Percentiles rank a stretch among this genome's conserved stretches.
Evolutionary conservation across 2,797 vertebrate genomes (phyloP).

Genomic region (Microcaecilia unicolor): DNA sequence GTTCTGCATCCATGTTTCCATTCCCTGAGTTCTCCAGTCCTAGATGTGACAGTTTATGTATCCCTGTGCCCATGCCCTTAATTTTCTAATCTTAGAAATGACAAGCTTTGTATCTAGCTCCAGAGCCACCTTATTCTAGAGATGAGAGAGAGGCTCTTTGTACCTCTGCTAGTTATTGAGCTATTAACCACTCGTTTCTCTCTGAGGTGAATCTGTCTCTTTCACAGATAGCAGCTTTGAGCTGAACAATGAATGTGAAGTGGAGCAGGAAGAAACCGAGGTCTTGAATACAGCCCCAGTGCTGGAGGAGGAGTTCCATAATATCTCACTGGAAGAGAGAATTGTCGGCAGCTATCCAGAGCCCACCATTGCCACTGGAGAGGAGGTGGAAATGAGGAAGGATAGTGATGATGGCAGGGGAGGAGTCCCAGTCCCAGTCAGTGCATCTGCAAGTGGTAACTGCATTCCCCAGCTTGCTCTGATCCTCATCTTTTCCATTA

Average conservation of each 20-base stretch:
- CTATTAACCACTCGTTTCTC: too few species aligned
- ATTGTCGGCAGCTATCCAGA: slow-evolving; percentile 14
- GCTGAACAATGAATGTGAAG: slow-evolving; percentile 28
- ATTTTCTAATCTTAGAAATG: too few species aligned
- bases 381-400: slow-evolving; percentile 16
- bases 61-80: too few species aligned
- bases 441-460: rapidly evolving
- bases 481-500: rapidly evolving
- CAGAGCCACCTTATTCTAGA: too few species aligned
- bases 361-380: slow-evolving; percentile 4
- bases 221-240: slow-evolving; percentile 32
- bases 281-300: slow-evolving; percentile 19
- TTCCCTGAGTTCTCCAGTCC: too few species aligned
- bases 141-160: too few species aligned
- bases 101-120: too few species aligned
- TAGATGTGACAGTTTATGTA: too few species aligned
- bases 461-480: rapidly evolving
- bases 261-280: slow-evolving; percentile 28
- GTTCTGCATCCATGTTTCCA: too few species aligned
- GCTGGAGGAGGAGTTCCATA: slow-evolving; percentile 1
- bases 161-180: too few species aligned
- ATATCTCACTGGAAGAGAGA: slow-evolving; percentile 6
- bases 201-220: too few species aligned
- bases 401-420: too few species aligned
- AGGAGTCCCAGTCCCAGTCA: rapidly evolving